A percentile compares a stretch with the other conserved stretches of the same genome.
Evolutionary conservation across 1,140 invertebrate species (phyloP).

Genomic region (Nephila pilipes): DNA sequence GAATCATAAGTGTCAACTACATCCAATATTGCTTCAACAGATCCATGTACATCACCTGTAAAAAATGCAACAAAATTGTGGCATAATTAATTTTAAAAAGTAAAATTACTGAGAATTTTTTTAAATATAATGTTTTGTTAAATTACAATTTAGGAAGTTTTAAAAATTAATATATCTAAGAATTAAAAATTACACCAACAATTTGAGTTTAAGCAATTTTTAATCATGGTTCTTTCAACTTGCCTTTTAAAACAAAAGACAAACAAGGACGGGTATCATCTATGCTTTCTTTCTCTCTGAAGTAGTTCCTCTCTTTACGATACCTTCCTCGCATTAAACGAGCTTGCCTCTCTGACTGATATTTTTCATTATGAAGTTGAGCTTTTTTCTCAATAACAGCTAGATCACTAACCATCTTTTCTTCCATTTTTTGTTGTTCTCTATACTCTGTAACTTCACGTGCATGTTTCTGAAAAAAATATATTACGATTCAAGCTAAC

Average conservation of each 20-base stretch:
- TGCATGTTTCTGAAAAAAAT: conserved; percentile 85
- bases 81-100: not conserved
- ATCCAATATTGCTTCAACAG: conserved; percentile 96
- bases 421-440: conserved; percentile 83
- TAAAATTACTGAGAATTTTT: not conserved
- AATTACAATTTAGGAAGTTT: not conserved
- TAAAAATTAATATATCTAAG: not conserved
- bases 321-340: conserved; percentile 84
- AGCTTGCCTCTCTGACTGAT: conserved; percentile 85
- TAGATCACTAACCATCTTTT: conserved; percentile 86
- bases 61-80: conserved; percentile 18
- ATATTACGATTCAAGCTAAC: not conserved
- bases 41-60: conserved; percentile 90
- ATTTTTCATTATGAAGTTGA: conserved; percentile 85
- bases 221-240: not conserved
- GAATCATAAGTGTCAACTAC: conserved; percentile 93
- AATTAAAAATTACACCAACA: not conserved
- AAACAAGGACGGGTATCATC: conserved; percentile 81
- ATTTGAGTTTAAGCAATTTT: not conserved
- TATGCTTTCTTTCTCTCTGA: conserved; percentile 78
- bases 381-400: conserved; percentile 86
- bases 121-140: not conserved
- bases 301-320: conserved; percentile 39
- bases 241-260: conserved; percentile 80
- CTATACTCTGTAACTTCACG: conserved; percentile 87